Conservation (phyloP, 2,797 vertebrate genomes). For the Pseudochirops cupreus region DNA sequence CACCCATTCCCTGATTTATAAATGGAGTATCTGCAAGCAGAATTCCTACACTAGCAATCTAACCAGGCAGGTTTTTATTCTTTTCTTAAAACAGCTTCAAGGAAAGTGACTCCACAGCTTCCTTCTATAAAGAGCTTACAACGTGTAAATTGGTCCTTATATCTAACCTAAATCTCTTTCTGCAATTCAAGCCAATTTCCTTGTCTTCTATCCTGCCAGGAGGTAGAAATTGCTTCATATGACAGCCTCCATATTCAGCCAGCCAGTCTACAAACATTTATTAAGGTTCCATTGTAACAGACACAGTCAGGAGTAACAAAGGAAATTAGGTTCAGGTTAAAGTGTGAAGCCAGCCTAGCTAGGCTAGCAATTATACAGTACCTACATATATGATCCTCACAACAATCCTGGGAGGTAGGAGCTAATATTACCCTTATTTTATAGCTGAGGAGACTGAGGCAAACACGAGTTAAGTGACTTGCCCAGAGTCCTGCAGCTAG, state of each 20-base stretch:
- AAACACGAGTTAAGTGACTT: neutral
- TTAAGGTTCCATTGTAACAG: neutral
- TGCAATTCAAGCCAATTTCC: slow-evolving; percentile 14
- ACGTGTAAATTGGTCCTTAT: slow-evolving; percentile 24
- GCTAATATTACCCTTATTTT: neutral
- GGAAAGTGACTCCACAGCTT: neutral
- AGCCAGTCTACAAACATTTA: neutral
- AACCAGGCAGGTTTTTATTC: neutral
- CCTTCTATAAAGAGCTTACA: slow-evolving; percentile 27
- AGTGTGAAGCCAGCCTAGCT: neutral
- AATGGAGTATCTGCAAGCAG: neutral
- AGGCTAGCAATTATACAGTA: neutral
- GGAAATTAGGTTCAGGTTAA: neutral
- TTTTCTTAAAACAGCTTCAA: slow-evolving; percentile 28
- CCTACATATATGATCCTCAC: neutral
- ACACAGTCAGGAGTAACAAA: neutral
- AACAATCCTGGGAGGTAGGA: neutral
- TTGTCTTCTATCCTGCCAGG: neutral
- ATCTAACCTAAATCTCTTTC: slow-evolving; percentile 48
- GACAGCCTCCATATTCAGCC: neutral
- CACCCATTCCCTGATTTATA: no score
- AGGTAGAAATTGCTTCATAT: neutral
- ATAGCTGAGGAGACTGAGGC: neutral
- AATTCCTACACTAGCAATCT: neutral
- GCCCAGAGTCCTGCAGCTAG: neutral